Base-by-base conservation (phyloP, 2,888 invertebrate species). In the Trachelus iudaicus region DNA sequence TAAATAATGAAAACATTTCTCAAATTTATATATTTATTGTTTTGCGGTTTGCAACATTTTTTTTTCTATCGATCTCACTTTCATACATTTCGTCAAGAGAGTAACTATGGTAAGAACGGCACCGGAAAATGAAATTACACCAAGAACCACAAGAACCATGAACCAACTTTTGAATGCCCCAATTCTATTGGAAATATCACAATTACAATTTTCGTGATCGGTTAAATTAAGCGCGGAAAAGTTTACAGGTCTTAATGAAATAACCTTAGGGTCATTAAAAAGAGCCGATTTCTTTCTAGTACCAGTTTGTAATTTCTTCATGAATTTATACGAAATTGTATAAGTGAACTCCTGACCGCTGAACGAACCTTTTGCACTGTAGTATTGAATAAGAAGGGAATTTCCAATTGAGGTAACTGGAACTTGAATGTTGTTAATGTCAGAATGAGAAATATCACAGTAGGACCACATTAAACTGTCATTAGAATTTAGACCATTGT, bases 111-210 rank as follows among this genome's bases (percentile, higher is more conserved):
- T 89, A 37, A 88, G 79, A 30, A 89, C 79, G 34, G 89, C 89
- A 0, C 88, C 89, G 37, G 85, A 82, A 79, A 89, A 89, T 23
- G 89, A 89, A 37, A 89, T 86, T 71, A 89, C 84, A 3, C 89
- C 89, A 12, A 89, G 84, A 15, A 89, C 86, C 11, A 88, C 87
- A 30, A 89, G 87, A 2, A 89, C 87, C 83, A 89, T 87, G 79
- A 89, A 89, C 89, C 89, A 89, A 76, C 85, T 89, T 74, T 89
- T 89, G 78, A 89, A 89, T 34, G 79, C 88, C 76, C 88, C 88
- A 76, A 89, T 89, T 75, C 88, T 84, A 69, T 86, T 87, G 30
- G 87, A 86, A 76, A 89, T 88, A 80, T 89, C 87, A 79, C 89
- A 89, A 75, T 89, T 85, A 83, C 88, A 89, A 77, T 83, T 85